Evolutionary conservation across 2,797 vertebrate genomes (phyloP).

Genomic region (Morus bassanus): DNA sequence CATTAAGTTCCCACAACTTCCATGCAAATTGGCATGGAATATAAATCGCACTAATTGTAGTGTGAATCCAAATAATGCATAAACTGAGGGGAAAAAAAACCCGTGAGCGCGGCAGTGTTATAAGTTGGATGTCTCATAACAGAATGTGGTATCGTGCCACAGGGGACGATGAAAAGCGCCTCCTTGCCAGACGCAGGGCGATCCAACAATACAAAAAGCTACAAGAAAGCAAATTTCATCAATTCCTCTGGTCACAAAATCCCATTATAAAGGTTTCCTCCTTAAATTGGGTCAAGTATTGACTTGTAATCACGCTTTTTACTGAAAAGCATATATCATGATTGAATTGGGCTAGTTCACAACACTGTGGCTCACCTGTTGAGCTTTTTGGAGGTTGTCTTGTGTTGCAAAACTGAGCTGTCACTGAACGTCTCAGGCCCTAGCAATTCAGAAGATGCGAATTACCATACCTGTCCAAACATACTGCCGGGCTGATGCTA

Average conservation of each 20-base stretch:
- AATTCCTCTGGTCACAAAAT: background rate
- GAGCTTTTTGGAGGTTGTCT: background rate
- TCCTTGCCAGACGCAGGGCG: background rate
- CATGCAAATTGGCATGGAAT: background rate
- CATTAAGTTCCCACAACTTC: background rate
- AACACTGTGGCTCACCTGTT: background rate
- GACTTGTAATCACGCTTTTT: background rate
- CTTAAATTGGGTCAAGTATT: background rate
- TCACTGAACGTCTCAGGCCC: background rate
- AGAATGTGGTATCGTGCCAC: background rate
- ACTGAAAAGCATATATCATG: rapidly evolving
- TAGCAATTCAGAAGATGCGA: background rate
- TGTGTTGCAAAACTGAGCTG: background rate
- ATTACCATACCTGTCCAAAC: background rate
- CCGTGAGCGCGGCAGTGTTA: background rate
- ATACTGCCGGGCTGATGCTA: background rate
- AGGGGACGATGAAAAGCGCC: background rate
- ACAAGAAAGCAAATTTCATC: background rate
- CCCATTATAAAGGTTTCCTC: background rate
- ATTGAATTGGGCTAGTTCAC: background rate
- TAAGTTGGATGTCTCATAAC: background rate
- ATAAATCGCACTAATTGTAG: background rate
- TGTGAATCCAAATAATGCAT: background rate
- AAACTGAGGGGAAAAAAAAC: background rate
- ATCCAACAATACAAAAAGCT: background rate